Evolutionary conservation across 2,888 invertebrate genomes (phyloP).

Genomic region (Drosophila putrida): DNA sequence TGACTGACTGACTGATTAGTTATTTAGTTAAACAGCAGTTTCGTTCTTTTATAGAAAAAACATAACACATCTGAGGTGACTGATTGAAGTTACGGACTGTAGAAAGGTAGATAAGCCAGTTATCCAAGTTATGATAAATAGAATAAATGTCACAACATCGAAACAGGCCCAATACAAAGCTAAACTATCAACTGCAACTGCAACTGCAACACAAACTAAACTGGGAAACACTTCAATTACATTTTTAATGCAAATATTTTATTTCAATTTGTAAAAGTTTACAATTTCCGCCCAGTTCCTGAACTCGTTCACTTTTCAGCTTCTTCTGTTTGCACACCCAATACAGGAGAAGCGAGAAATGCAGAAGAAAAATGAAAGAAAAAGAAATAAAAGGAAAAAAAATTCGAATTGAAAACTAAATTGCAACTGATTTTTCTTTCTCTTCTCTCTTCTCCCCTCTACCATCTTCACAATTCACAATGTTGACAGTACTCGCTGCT

Average conservation of each 20-base stretch:
- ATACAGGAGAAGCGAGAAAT: constrained; percentile 11
- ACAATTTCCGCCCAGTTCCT: constrained; percentile 59
- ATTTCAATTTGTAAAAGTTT: constrained; percentile 69
- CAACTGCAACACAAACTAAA: constrained; percentile 25
- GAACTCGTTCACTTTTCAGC: constrained; percentile 61
- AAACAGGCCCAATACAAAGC: background rate
- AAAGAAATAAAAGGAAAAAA: background rate
- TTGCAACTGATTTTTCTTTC: constrained; percentile 56
- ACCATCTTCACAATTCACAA: constrained; percentile 14
- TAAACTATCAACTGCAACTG: background rate
- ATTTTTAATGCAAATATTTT: constrained; percentile 69
- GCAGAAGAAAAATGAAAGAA: constrained; percentile 1
- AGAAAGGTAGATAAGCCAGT: background rate
- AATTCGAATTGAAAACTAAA: constrained; percentile 52
- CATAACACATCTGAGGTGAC: too few relatives aligned
- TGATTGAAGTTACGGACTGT: too few relatives aligned
- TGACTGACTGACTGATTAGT: background rate
- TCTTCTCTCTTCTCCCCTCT: constrained; percentile 15
- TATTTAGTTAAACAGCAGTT: too few relatives aligned
- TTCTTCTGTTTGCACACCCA: constrained; percentile 48
- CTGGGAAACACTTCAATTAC: constrained; percentile 61
- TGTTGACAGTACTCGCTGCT: constrained; percentile 92
- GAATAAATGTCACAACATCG: background rate
- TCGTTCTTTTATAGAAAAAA: too few relatives aligned
- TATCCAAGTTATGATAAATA: background rate